Evolutionary conservation across 2,113 vertebrate species (phyloP).

Genomic region (Sinocyclocheilus anophthalmus): DNA sequence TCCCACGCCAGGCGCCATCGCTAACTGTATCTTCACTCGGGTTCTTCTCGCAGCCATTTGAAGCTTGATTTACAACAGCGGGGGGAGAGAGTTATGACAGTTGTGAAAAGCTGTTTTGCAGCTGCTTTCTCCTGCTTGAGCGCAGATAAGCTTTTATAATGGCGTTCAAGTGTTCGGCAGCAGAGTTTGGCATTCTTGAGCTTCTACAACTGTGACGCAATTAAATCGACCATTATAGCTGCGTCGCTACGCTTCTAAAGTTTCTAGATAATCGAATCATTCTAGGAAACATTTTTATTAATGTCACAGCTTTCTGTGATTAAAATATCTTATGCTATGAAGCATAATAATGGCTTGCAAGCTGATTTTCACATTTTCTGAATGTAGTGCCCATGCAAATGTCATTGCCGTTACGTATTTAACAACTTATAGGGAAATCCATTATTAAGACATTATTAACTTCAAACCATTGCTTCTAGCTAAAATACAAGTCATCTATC

Average conservation of each 20-base stretch:
- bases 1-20: conserved; percentile 47
- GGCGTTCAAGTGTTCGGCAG: conserved; percentile 20
- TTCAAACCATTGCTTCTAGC: background rate
- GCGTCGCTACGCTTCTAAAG: background rate
- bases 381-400: background rate
- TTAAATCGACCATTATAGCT: conserved; percentile 31
- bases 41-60: conserved; percentile 41
- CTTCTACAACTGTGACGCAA: conserved; percentile 22
- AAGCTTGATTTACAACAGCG: conserved; percentile 47
- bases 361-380: background rate
- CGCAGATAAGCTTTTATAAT: conserved; percentile 43
- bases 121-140: conserved; percentile 32
- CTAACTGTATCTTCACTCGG: conserved; percentile 44
- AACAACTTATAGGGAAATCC: background rate
- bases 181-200: conserved; percentile 16
- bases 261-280: background rate
- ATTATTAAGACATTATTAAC: background rate
- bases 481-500: background rate
- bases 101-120: conserved; percentile 45
- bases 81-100: conserved; percentile 47
- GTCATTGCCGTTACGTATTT: too few species aligned
- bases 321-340: background rate
- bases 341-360: background rate
- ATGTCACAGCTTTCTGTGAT: background rate
- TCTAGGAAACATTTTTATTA: background rate